Evolutionary conservation across 2,888 invertebrate genomes (phyloP).

Genomic region (Tiphia femorata): DNA sequence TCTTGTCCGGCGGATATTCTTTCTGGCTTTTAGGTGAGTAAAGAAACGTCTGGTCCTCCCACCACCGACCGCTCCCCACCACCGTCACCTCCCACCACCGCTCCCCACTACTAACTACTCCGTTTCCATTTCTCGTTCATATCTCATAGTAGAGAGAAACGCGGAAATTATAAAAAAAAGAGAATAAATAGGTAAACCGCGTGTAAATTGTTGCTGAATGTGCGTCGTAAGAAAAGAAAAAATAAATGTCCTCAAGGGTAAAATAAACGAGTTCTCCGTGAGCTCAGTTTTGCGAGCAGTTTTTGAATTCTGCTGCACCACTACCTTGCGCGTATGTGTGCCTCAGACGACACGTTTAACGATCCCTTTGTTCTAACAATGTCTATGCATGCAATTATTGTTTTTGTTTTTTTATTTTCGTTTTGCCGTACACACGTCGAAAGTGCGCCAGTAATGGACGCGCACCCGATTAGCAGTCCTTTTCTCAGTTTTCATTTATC

Average conservation of each 20-base stretch:
- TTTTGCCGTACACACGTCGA: too few relatives aligned
- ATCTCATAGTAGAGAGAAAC: too few relatives aligned
- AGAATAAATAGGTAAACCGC: neutral
- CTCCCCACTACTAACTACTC: conserved; percentile 20
- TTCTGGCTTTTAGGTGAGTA: conserved; percentile 66
- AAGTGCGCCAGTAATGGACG: too few relatives aligned
- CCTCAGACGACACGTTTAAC: too few relatives aligned
- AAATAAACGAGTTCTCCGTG: too few relatives aligned
- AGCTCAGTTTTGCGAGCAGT: conserved; percentile 60
- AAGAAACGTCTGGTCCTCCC: conserved; percentile 54
- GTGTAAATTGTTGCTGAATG: too few relatives aligned
- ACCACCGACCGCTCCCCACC: conserved; percentile 12
- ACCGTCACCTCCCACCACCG: conserved; percentile 43
- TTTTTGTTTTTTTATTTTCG: too few relatives aligned
- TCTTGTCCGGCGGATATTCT: conserved; percentile 64
- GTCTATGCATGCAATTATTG: conserved; percentile 2
- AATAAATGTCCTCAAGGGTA: too few relatives aligned
- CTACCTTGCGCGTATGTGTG: conserved; percentile 14
- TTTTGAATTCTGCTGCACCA: conserved; percentile 47
- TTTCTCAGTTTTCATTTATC: too few relatives aligned
- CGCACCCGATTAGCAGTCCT: too few relatives aligned
- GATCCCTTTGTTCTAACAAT: neutral
- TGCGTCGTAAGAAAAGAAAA: too few relatives aligned
- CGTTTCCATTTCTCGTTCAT: too few relatives aligned
- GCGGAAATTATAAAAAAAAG: neutral